Conservation (phyloP, 92 coral and sea anemone species). For the Parazoanthus atlanticus region DNA sequence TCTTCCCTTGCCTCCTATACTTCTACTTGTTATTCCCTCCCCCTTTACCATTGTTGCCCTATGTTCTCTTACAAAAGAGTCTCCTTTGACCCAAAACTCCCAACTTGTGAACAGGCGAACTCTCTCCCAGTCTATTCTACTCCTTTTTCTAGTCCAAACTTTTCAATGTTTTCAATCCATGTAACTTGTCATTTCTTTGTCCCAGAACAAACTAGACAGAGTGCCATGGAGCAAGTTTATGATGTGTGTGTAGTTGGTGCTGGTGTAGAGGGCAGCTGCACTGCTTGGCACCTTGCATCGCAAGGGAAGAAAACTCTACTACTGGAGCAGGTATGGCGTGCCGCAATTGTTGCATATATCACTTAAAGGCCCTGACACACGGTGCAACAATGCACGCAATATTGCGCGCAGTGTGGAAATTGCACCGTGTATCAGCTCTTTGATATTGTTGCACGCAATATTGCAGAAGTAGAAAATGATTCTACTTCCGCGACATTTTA, state of each 20-base stretch:
- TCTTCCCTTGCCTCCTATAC: too few relatives aligned
- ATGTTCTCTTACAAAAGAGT: too few relatives aligned
- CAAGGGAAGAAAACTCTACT: constrained; percentile 55
- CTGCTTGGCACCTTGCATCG: constrained; percentile 58
- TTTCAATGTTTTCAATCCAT: not conserved
- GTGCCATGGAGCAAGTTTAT: constrained; percentile 20
- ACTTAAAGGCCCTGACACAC: not conserved
- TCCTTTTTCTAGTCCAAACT: not conserved
- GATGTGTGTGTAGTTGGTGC: constrained; percentile 56
- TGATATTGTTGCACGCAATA: too few relatives aligned
- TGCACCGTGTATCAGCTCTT: too few relatives aligned
- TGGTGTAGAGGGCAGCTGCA: constrained; percentile 55
- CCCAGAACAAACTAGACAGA: not conserved
- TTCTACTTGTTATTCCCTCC: too few relatives aligned
- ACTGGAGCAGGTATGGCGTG: constrained; percentile 46
- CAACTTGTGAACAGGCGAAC: too few relatives aligned
- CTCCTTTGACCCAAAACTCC: too few relatives aligned
- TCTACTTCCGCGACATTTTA: too few relatives aligned
- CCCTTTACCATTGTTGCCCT: too few relatives aligned
- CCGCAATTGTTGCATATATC: not conserved
- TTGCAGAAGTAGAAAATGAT: too few relatives aligned
- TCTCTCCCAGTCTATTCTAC: not conserved
- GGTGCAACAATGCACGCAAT: too few relatives aligned
- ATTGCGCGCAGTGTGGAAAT: too few relatives aligned
- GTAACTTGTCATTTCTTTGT: not conserved